A percentile compares a stretch with the other conserved stretches of the same genome.
phyloP scores from a whole-genome alignment of 1,140 invertebrate species.

The Bombus soroeensis region DNA sequence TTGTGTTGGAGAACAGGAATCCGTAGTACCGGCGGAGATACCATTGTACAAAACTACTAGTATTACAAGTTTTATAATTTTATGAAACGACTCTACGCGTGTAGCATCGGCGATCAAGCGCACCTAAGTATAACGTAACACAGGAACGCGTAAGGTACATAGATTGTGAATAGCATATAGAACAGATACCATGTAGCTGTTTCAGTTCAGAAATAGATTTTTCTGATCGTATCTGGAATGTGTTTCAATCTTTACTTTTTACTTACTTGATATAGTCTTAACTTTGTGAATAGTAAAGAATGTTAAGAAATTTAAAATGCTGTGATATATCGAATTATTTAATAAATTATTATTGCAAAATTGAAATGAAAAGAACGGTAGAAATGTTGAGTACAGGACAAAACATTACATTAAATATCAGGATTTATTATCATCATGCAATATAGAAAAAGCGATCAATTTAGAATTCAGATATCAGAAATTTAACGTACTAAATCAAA shows the following conservation, averaged over 20 bases:
- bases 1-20: slow-evolving; percentile 3
- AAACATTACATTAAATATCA: no score
- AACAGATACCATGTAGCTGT: not conserved
- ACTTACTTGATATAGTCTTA: not conserved
- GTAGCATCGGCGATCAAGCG: slow-evolving; percentile 8
- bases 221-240: not conserved
- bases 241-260: not conserved
- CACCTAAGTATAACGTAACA: not conserved
- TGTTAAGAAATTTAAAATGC: not conserved
- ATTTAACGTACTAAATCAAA: no score
- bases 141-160: not conserved
- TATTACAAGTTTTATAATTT: slow-evolving; percentile 35
- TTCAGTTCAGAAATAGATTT: not conserved
- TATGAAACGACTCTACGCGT: not conserved
- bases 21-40: not conserved
- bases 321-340: not conserved
- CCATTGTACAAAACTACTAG: slow-evolving; percentile 10
- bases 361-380: not conserved
- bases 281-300: not conserved
- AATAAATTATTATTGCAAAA: not conserved
- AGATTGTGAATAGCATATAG: not conserved
- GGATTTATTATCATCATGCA: no score
- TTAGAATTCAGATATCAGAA: no score
- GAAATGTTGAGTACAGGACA: no score
- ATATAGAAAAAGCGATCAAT: no score